Evolutionary conservation across 1,140 invertebrate species (phyloP).

Genomic region (Zaprionus gabonicus): DNA sequence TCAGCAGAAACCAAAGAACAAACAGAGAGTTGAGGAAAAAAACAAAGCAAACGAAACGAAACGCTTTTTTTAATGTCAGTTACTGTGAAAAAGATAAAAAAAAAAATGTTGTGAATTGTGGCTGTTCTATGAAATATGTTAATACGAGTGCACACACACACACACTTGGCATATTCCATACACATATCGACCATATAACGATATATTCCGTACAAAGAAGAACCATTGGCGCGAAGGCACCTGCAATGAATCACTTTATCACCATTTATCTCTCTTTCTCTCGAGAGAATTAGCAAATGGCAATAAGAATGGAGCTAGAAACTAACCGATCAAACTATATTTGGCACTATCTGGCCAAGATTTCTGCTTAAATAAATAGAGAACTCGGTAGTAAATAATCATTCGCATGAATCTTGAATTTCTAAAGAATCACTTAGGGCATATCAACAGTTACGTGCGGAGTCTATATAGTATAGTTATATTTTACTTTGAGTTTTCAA

Average conservation of each 20-base stretch:
- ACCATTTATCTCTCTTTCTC: neutral
- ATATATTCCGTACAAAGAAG: conserved; percentile 1
- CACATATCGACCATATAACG: neutral
- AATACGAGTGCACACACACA: conserved; percentile 20
- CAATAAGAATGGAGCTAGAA: neutral
- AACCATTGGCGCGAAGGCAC: neutral
- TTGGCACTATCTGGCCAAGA: neutral
- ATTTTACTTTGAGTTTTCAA: neutral
- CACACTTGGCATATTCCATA: neutral
- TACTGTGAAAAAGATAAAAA: conserved; percentile 48
- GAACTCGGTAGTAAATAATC: neutral
- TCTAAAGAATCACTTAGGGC: neutral
- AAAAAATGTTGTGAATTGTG: conserved; percentile 46
- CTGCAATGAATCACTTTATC: neutral
- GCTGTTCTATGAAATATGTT: conserved; percentile 51
- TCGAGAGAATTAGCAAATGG: neutral
- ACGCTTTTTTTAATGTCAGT: conserved; percentile 39
- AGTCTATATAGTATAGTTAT: neutral
- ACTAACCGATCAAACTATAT: conserved; percentile 3
- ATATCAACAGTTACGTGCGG: neutral
- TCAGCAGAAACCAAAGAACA: conserved; percentile 35
- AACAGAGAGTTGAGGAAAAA: conserved; percentile 24
- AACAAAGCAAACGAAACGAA: conserved; percentile 43
- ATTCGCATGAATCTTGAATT: neutral
- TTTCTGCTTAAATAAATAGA: neutral